phyloP scores from a whole-genome alignment of 2,888 invertebrate species.

The Drosophila ezoana region DNA sequence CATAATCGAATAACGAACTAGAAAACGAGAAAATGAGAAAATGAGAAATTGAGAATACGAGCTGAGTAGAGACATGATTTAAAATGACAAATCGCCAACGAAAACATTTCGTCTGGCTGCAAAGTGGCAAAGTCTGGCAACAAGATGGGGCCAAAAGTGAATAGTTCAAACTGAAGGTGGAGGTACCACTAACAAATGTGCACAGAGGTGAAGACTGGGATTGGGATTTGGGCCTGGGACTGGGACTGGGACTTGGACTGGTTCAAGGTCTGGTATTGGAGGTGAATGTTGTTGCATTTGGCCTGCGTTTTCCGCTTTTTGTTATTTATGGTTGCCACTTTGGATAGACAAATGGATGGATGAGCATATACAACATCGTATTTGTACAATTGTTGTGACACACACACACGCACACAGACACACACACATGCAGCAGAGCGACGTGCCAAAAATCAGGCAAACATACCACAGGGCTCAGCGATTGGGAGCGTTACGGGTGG shows the following conservation, averaged over 20 bases:
- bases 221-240: neutral
- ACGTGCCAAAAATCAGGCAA: constrained; percentile 73
- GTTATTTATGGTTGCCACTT: constrained; percentile 51
- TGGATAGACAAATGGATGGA: constrained; percentile 25
- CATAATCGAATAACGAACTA: constrained; percentile 57
- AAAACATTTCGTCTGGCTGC: constrained; percentile 49
- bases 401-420: constrained; percentile 6
- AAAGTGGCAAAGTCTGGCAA: constrained; percentile 33
- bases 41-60: neutral
- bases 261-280: neutral
- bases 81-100: constrained; percentile 68
- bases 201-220: neutral
- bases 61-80: constrained; percentile 30
- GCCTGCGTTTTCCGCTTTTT: constrained; percentile 20
- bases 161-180: constrained; percentile 11
- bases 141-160: constrained; percentile 27
- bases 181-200: neutral
- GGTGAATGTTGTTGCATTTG: constrained; percentile 16
- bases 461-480: constrained; percentile 31
- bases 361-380: constrained; percentile 14
- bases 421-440: constrained; percentile 22
- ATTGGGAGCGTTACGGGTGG: neutral
- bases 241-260: neutral
- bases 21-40: neutral
- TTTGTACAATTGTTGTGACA: constrained; percentile 43